Conservation (phyloP, 2,797 vertebrate genomes). For the Microchirus variegatus region DNA sequence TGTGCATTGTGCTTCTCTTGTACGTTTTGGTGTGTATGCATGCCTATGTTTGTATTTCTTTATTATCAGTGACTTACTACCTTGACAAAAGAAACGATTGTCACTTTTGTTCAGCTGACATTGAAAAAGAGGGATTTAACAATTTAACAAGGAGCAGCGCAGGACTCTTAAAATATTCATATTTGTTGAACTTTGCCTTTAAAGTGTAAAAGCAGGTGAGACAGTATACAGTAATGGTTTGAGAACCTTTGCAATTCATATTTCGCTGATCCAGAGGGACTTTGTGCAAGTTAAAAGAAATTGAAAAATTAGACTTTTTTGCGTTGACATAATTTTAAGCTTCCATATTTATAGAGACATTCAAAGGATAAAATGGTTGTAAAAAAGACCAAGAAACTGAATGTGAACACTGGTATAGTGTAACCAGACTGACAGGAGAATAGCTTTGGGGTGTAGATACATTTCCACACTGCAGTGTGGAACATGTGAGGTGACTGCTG, state of each 20-base stretch:
- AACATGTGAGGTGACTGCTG: conserved; percentile 16
- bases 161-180: conserved; percentile 57
- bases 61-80: conserved; percentile 18
- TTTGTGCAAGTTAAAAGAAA: conserved; percentile 11
- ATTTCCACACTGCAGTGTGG: conserved; percentile 36
- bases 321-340: conserved; percentile 6
- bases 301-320: conserved; percentile 3
- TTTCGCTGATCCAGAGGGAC: conserved; percentile 10
- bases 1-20: too few relatives aligned
- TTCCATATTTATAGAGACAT: too few relatives aligned
- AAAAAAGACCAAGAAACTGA: conserved; percentile 6
- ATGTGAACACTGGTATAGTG: too few relatives aligned
- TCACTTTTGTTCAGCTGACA: conserved; percentile 44
- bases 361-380: not conserved
- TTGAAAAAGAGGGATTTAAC: conserved; percentile 48
- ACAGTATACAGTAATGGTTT: conserved; percentile 23
- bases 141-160: conserved; percentile 51
- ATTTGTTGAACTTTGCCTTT: conserved; percentile 46
- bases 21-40: too few relatives aligned
- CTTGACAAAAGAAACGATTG: conserved; percentile 20
- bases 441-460: conserved; percentile 13
- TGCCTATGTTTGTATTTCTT: conserved; percentile 2
- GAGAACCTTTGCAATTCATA: conserved; percentile 19
- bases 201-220: conserved; percentile 8
- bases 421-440: conserved; percentile 10